These are phyloP conservation scores for Yoshiicerus persimilis DNA, from an alignment of 1,140 invertebrate genomes.

Conservation along the genomic window DNA sequence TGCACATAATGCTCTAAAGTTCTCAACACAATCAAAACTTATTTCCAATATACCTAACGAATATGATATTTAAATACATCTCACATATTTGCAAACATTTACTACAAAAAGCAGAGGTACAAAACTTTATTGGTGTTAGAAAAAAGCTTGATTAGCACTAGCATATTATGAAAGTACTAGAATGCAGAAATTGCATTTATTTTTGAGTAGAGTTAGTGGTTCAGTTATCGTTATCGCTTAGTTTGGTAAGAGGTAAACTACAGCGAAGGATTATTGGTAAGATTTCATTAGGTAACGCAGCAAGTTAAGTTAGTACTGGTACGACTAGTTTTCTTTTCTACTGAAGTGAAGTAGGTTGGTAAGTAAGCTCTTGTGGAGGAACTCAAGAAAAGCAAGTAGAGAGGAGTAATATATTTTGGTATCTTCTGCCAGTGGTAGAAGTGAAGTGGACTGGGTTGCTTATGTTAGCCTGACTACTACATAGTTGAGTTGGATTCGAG, in stretches of 20 bases:
- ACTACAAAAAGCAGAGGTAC: too few species aligned
- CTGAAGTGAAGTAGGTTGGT: neutral
- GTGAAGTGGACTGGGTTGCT: neutral
- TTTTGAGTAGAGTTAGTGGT: neutral
- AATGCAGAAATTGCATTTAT: neutral
- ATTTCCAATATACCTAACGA: too few species aligned
- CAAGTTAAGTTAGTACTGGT: neutral
- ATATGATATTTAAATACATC: too few species aligned
- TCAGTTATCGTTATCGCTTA: neutral
- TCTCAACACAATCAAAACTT: too few species aligned
- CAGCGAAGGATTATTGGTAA: neutral
- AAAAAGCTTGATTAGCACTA: too few species aligned
- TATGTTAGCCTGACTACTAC: neutral
- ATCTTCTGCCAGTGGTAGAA: neutral
- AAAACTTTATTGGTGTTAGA: too few species aligned
- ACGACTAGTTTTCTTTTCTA: neutral
- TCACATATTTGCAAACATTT: too few species aligned
- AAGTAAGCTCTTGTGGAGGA: neutral
- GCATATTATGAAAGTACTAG: too few species aligned
- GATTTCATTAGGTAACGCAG: neutral
- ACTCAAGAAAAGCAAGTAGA: neutral
- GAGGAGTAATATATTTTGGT: conserved; percentile 6
- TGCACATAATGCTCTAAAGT: too few species aligned
- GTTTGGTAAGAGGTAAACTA: neutral
- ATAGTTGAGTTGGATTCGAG: neutral